These are phyloP conservation scores for Aphyosemion australe DNA, from an alignment of 2,113 vertebrate species.

Conservation along the genomic window DNA sequence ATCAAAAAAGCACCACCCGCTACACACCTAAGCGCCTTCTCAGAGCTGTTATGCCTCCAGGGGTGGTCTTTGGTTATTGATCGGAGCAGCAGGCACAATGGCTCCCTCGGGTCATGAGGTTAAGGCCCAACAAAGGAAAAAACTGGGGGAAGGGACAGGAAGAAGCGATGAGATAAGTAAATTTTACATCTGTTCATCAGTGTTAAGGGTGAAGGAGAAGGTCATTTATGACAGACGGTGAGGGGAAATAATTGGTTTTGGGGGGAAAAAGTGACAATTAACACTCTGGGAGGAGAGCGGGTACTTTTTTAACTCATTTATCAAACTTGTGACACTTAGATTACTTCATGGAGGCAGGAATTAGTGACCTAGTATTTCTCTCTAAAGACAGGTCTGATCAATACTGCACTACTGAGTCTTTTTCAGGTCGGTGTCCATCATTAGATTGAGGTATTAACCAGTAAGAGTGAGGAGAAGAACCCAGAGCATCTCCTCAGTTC, in stretches of 20 bases:
- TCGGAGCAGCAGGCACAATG: constrained; percentile 31
- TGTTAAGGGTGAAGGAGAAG: constrained; percentile 1
- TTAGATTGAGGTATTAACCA: no score
- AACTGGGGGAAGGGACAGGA: constrained; percentile 14
- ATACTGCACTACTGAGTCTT: no score
- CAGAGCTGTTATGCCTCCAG: constrained; percentile 30
- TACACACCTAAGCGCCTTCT: background rate
- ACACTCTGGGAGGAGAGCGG: background rate
- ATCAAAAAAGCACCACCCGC: constrained; percentile 12
- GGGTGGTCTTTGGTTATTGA: constrained; percentile 69
- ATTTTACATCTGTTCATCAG: constrained; percentile 65
- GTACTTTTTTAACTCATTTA: background rate
- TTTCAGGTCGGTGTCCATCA: no score
- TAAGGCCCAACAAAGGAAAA: constrained; percentile 46
- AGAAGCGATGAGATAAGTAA: constrained; percentile 44
- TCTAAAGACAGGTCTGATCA: no score
- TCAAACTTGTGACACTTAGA: background rate
- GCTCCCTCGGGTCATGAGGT: constrained; percentile 65
- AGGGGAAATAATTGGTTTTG: background rate
- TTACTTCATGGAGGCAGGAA: no score
- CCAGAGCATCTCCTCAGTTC: no score
- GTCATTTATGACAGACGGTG: background rate
- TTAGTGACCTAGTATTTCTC: no score
- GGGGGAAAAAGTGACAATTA: background rate
- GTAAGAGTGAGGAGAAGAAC: no score